Percentiles rank a stretch among this genome's conserved stretches.
phyloP scores from a whole-genome alignment of 2,113 vertebrate genomes.

The Motacilla alba region DNA sequence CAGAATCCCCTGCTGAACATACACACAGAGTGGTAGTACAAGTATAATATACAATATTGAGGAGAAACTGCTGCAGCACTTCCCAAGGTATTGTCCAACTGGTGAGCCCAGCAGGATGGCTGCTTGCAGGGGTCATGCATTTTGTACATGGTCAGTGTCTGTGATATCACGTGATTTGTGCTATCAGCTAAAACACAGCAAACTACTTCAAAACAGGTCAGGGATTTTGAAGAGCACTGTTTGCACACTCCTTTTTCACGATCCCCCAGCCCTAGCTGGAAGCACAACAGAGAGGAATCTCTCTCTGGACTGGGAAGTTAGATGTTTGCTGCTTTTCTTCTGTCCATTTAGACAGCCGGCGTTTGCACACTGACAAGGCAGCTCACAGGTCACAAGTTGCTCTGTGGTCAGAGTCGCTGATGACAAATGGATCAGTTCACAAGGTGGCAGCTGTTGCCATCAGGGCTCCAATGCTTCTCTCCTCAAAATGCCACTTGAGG shows the following conservation, averaged over 20 bases:
- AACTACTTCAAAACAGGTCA: not conserved
- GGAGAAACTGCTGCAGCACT: not conserved
- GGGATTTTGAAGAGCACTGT: not conserved
- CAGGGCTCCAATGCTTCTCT: not conserved
- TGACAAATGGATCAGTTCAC: not conserved
- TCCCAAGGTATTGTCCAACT: not conserved
- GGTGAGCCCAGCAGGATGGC: not conserved
- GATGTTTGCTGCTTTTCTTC: not conserved
- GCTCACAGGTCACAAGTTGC: not conserved
- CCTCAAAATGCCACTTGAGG: not conserved
- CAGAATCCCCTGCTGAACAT: not conserved
- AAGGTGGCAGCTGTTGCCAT: not conserved
- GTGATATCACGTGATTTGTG: fast-evolving
- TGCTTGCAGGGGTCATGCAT: not conserved
- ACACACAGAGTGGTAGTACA: not conserved
- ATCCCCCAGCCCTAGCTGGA: not conserved
- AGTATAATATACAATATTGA: not conserved
- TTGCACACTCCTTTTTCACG: not conserved
- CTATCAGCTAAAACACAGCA: not conserved
- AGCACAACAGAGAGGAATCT: not conserved
- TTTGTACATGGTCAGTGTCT: not conserved
- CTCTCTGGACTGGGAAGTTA: not conserved
- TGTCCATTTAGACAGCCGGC: not conserved
- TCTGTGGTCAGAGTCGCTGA: not conserved
- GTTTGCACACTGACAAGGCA: not conserved